Evolutionary conservation across 2,113 vertebrate genomes (phyloP), one percentile per base, ranked within the genome.

Genomic region (Channa maculata): DNA sequence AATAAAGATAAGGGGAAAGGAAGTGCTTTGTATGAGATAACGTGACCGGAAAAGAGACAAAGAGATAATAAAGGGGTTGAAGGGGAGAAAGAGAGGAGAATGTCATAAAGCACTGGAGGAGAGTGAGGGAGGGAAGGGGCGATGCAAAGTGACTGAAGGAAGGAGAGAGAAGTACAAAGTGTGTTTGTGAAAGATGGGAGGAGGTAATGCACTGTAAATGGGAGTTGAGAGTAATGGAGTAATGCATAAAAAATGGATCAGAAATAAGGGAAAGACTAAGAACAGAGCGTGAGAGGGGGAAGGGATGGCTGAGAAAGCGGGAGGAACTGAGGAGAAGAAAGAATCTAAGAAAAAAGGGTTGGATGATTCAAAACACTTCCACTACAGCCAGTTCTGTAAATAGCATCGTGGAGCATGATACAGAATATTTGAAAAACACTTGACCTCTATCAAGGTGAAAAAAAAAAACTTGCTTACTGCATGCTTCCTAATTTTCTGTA

Each of bases 231-330:
- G 85, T 89, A 88, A 91, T 88, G 83, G 90, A 83, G 84, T 90
- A 86, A 91, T 89, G 84, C 84, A 93, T 91, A 88, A 92, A 90
- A 91, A 90, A 93, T 92, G 88, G 86, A 92, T 92, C 88, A 89
- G 84, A 92, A 91, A 90, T 86, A 75, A 88, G 80, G 67, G 63
- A 80, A 83, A 87, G 83, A 86, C 61, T 71, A 66, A 75, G 83
- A 80, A 73, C 8, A 3, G 59, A 15, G 79, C 71, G 46, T 4
- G 61, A 8, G 38, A 24, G 70, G 71, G 71, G 83, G 80, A 45
- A 4, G 71, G 78, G 71, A 55, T 4, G 43, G 39, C 49, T 50
- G 66, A 64, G 65, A 60, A 59, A 49, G 69, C 44, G 46, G 59
- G 62, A 71, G 73, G 59, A 86, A 71, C 65, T 36, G 75, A 66